Conservation (phyloP, 2,797 vertebrate species). For the Ara ararauna region DNA sequence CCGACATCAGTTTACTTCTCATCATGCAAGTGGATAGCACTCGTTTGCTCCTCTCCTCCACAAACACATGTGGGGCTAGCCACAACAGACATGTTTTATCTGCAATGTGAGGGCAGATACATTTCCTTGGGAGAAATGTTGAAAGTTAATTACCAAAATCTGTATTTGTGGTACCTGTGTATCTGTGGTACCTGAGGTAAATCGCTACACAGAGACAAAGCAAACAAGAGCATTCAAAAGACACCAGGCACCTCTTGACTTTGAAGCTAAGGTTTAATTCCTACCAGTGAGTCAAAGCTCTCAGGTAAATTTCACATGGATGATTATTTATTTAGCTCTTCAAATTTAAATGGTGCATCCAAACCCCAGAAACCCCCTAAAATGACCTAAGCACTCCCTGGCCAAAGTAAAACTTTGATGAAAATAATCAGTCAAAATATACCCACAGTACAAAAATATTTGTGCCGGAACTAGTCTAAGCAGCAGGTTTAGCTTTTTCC, state of each 20-base stretch:
- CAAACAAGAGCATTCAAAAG: not conserved
- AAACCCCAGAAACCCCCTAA: not conserved
- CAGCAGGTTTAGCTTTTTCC: not conserved
- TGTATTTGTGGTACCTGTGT: not conserved
- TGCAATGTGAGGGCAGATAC: not conserved
- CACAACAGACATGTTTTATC: not conserved
- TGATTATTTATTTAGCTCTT: not conserved
- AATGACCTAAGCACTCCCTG: not conserved
- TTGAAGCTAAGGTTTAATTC: not conserved
- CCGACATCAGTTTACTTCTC: not conserved
- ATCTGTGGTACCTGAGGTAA: not conserved
- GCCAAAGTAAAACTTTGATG: not conserved
- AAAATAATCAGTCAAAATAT: not conserved
- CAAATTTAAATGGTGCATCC: not conserved
- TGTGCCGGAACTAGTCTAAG: not conserved
- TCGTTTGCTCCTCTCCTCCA: not conserved
- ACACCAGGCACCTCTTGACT: not conserved
- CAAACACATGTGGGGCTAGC: not conserved
- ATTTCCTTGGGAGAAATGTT: not conserved
- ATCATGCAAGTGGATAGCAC: not conserved
- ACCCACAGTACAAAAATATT: not conserved
- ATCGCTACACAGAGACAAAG: not conserved
- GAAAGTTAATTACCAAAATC: not conserved
- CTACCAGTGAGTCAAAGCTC: not conserved
- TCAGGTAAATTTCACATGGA: not conserved